Conservation (phyloP, 2,888 invertebrate species). For the Digitonthophagus gazella region DNA sequence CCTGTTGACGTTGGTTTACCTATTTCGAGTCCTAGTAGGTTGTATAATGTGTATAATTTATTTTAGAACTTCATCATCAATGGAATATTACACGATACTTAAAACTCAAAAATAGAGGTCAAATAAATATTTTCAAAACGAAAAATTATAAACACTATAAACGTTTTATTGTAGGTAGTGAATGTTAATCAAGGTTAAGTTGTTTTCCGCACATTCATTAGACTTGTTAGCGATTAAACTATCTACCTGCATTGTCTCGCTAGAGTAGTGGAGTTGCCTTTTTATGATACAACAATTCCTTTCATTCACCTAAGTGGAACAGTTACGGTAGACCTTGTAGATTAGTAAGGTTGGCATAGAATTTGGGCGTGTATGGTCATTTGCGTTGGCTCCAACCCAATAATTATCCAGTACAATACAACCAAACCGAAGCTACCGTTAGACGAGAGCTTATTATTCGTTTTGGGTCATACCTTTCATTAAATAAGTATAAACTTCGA, state of each 20-base stretch:
- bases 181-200: neutral
- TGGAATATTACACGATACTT: no score
- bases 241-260: neutral
- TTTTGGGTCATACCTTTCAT: no score
- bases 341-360: neutral
- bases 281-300: neutral
- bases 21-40: no score
- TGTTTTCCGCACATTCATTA: neutral
- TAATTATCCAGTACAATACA: neutral
- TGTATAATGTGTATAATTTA: no score
- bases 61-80: no score
- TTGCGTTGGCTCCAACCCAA: neutral
- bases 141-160: neutral
- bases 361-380: neutral
- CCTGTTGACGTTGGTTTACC: no score
- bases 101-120: no score
- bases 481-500: no score
- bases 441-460: neutral
- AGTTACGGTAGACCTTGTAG: neutral
- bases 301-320: slow-evolving; percentile 1
- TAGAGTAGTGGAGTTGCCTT: neutral
- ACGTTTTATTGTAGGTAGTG: neutral
- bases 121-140: no score
- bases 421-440: no score
- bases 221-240: neutral